phyloP scores from a whole-genome alignment of 2,113 vertebrate species.

The Thermophis baileyi region DNA sequence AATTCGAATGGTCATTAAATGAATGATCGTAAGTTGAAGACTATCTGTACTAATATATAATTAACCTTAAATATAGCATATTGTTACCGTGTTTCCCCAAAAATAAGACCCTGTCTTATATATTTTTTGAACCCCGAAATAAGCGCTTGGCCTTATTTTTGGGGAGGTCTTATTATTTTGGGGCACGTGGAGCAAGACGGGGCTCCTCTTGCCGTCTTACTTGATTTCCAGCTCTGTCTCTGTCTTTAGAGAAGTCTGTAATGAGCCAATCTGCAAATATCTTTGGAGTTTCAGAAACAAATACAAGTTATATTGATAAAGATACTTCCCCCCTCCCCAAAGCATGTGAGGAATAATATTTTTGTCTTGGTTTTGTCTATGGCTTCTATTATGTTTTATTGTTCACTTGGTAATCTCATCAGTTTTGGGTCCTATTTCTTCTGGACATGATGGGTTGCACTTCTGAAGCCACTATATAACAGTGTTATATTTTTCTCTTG shows the following conservation, averaged over 20 bases:
- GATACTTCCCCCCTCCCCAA: neutral
- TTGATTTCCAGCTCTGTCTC: no score
- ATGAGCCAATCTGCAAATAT: neutral
- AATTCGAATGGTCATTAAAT: neutral
- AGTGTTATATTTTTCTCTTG: neutral
- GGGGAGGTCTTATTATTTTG: no score
- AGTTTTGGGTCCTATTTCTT: neutral
- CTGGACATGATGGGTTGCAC: neutral
- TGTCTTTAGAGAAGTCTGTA: neutral
- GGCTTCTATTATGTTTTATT: neutral
- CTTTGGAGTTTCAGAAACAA: neutral
- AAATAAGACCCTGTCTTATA: no score
- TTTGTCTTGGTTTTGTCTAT: neutral
- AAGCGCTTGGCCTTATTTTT: no score
- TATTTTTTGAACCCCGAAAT: no score
- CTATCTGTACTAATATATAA: neutral
- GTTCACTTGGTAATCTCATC: neutral
- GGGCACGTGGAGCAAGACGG: no score
- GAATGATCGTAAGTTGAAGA: neutral
- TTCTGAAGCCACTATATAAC: neutral
- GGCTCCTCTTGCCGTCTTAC: no score
- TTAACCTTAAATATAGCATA: neutral
- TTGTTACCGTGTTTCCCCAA: no score
- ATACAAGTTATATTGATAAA: neutral
- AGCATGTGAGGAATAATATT: neutral